Evolutionary conservation across 2,888 invertebrate genomes (phyloP).

Genomic region (Strigamia crassipes): DNA sequence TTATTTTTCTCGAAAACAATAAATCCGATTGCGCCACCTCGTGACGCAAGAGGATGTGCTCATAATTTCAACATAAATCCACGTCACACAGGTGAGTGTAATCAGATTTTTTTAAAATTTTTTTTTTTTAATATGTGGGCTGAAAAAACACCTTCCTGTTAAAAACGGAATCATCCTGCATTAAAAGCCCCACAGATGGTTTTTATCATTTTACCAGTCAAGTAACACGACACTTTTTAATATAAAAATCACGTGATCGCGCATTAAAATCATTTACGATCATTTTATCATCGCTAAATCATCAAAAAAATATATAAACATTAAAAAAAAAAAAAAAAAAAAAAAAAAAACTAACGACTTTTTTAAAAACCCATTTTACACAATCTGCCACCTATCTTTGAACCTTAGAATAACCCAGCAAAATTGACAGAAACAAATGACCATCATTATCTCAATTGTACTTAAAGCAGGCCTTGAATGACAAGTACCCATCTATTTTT

Average conservation of each 20-base stretch:
- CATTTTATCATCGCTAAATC: background rate
- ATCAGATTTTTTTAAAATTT: too few species aligned
- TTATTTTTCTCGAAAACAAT: background rate
- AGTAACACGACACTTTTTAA: conserved; percentile 9
- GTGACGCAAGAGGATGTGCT: conserved; percentile 18
- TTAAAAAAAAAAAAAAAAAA: background rate
- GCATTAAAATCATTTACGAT: background rate
- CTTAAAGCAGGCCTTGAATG: conserved; percentile 30
- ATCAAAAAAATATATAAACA: background rate
- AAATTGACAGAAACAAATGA: conserved; percentile 23
- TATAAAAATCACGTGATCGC: conserved; percentile 14
- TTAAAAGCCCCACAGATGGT: background rate
- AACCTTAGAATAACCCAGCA: background rate
- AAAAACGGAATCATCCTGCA: background rate
- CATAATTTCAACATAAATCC: background rate
- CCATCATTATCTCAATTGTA: conserved; percentile 37
- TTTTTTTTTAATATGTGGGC: background rate
- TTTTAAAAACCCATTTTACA: background rate
- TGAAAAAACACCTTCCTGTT: background rate
- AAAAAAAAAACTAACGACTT: background rate
- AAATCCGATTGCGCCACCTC: background rate
- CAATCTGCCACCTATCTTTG: background rate
- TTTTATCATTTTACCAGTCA: conserved; percentile 10
- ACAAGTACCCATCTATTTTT: background rate
- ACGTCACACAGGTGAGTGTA: conserved; percentile 12